Conservation (phyloP, 2,888 invertebrate species). For the Cryptocephalus primarius region DNA sequence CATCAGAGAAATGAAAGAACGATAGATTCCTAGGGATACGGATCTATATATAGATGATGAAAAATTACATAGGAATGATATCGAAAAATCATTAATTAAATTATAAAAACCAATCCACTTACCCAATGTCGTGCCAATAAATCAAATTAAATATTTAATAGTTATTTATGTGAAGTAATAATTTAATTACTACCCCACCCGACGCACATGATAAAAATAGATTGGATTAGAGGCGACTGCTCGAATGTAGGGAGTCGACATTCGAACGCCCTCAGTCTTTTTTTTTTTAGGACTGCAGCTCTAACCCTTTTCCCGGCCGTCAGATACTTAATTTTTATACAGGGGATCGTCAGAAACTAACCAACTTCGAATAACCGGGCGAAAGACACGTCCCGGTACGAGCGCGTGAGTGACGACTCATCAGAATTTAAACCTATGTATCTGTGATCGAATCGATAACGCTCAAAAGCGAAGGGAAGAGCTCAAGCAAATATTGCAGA, state of each 20-base stretch:
- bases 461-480: no score
- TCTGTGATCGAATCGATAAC: no score
- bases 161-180: conserved; percentile 15
- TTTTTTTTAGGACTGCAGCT: not conserved
- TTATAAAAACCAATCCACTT: conserved; percentile 19
- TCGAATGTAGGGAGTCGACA: not conserved
- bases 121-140: conserved; percentile 17
- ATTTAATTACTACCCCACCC: conserved; percentile 11
- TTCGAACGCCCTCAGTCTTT: conserved; percentile 3
- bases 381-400: no score
- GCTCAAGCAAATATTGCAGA: no score
- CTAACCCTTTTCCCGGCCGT: no score
- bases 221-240: conserved; percentile 8
- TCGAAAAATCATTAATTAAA: conserved; percentile 15
- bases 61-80: not conserved
- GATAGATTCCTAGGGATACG: no score
- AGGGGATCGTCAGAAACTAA: no score
- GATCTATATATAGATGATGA: not conserved
- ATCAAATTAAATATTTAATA: conserved; percentile 17
- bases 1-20: no score
- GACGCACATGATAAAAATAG: conserved; percentile 6
- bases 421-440: no score
- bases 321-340: no score
- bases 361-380: no score
- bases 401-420: no score